Evolutionary conservation across 2,888 invertebrate genomes (phyloP).

Genomic region (Lepetodrilus schrolli): DNA sequence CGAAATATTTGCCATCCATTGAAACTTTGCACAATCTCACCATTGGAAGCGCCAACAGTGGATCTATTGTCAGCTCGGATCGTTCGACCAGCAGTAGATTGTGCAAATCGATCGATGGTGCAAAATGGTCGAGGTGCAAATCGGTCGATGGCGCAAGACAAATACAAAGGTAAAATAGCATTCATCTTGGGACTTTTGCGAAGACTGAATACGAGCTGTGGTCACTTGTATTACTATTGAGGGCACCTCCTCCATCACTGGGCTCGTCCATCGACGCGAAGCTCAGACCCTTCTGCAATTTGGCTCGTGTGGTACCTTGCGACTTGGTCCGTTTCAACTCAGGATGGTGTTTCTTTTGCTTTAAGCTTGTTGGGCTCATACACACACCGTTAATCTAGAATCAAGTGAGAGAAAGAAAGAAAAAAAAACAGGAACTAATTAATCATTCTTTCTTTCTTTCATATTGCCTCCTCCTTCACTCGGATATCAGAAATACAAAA

Average conservation of each 20-base stretch:
- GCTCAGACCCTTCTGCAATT: constrained; percentile 72
- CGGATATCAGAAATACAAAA: neutral
- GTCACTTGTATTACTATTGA: neutral
- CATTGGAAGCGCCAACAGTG: too few species aligned
- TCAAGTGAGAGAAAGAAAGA: too few species aligned
- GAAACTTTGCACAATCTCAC: too few species aligned
- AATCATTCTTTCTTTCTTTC: too few species aligned
- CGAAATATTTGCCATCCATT: too few species aligned
- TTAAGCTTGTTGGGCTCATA: constrained; percentile 79
- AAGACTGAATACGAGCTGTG: neutral
- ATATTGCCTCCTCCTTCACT: constrained; percentile 14
- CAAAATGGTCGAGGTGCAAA: too few species aligned
- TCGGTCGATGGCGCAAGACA: too few species aligned
- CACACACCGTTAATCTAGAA: constrained; percentile 86
- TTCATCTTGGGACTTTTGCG: constrained; percentile 16
- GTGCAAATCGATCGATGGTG: too few species aligned
- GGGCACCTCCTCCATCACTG: constrained; percentile 63
- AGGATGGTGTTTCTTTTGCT: constrained; percentile 75
- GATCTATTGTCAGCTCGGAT: too few species aligned
- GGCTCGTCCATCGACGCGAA: constrained; percentile 71
- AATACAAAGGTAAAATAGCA: neutral
- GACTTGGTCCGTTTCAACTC: constrained; percentile 90
- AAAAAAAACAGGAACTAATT: constrained; percentile 8
- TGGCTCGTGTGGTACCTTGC: constrained; percentile 89
- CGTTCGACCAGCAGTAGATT: too few species aligned